Conservation (phyloP, 2,888 invertebrate genomes). For the Syritta pipiens region DNA sequence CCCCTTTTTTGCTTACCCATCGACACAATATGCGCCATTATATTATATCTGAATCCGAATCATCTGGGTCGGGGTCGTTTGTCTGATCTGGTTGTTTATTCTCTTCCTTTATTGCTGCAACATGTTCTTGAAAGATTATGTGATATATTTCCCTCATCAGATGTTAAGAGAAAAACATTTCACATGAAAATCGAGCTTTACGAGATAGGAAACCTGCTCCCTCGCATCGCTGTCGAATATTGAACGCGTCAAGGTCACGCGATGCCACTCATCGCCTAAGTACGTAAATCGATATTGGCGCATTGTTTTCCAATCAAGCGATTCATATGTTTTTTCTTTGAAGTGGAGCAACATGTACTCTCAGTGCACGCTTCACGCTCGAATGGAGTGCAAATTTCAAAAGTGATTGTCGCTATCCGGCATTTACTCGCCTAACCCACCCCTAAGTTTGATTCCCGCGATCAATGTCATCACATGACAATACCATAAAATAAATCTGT, state of each 20-base stretch:
- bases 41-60: not conserved
- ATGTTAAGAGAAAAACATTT: no score
- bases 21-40: conserved; percentile 7
- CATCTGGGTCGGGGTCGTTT: conserved; percentile 14
- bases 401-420: conserved; percentile 48
- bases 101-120: not conserved
- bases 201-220: no score
- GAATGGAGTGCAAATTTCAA: conserved; percentile 46
- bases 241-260: no score
- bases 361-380: conserved; percentile 33
- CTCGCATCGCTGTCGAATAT: no score
- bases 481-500: conserved; percentile 62
- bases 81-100: not conserved
- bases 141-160: not conserved
- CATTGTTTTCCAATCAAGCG: conserved; percentile 46
- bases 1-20: not conserved
- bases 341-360: conserved; percentile 27
- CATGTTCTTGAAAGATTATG: conserved; percentile 10
- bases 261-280: no score
- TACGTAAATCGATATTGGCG: conserved; percentile 45
- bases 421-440: conserved; percentile 18
- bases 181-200: no score
- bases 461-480: conserved; percentile 64
- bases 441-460: conserved; percentile 34
- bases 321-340: conserved; percentile 25